Base-by-base conservation (phyloP, 35 echinoderm and acorn worm genomes). In the Lytechinus variegatus region DNA sequence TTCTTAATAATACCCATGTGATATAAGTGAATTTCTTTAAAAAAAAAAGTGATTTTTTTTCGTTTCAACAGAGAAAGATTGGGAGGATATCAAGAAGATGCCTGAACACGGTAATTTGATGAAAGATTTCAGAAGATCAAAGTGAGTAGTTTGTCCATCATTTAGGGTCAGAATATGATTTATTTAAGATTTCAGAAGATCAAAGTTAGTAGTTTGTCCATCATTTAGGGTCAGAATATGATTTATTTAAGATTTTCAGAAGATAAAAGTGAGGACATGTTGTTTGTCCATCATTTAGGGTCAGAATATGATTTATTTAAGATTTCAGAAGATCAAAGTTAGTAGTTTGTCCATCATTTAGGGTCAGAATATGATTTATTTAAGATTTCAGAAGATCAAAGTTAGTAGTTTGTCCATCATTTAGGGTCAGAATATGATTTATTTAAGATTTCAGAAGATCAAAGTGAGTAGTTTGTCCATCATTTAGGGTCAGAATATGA, bases 71-170 rank as follows among this genome's bases (percentile, higher is more conserved):
- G 98, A 99, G 27, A 99, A 99, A 96, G 98, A 99, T 61, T 99
- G 98, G 98, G 98, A 99, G 87, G 98, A 99, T 66, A 99, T 99
- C 10, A 97, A 97, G 95, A 99, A 99, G 92, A 99, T 99, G 98
- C 98, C 98, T 52, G 98, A 99, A 96, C 96, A 99, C 86, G 52
- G 94, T 9, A 99, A 97, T 87, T 94, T 99, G 27, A 87, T 99
- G 27, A 97, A 97, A 96, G 98, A 97, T 55, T 99, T 99, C 93
- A 99, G 96, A 58, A 97, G 97, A 96, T 93, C 94, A 52, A 96
- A 94, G 97, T 99, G 95, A 79, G 88, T 87, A 21, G 72, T 79
- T 24, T 79, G 1, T 44, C 33, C 33, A 44, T 44, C 33, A 44
- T 44, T 44, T 44, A 44, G 33, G 33, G 33, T 44, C 33, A 44